Evolutionary conservation across 2,113 vertebrate genomes (phyloP), one percentile per base, ranked within the genome.

Genomic region (Psophia crepitans): DNA sequence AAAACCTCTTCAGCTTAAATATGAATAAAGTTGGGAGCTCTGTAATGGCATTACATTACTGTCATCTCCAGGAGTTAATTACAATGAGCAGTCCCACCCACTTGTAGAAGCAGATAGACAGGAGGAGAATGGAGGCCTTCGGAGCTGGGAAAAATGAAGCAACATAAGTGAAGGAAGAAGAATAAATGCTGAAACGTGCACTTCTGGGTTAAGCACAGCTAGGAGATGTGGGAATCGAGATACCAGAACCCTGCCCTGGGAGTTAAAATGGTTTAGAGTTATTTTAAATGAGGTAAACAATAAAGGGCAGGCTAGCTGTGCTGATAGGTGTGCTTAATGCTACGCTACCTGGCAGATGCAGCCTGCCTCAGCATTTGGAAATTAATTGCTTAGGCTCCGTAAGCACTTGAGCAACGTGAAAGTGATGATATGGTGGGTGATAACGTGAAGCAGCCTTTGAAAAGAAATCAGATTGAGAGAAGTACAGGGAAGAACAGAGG

Each of bases 1-100:
- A 93, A 95, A 97, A 66, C 56, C 85, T 81, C 51, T 70, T 95
- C 82, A 78, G 51, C 71, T 95, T 92, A 89, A 90, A 86, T 75
- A 92, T 90, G 88, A 96, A 96, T 95, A 97, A 87, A 95, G 81
- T 82, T 94, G 48, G 44, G 87, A 95, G 91, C 87, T 96, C 89
- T 93, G n/a, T 96, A 93, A 96, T 69, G 93, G 84, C 84, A 94
- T 93, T 96, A 75, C 96, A 94, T 96, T 96, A 94, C 91, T 96
- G 96, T 97, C 96, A 95, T 96, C 84, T 93, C 44, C 32, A 24
- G 61, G 69, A 93, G 65, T 95, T 97, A 92, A 96, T 94, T 95
- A 82, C 77, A 84, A 37, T 79, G 90, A 96, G 80, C 86, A 53
- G 89, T 92, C 69, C 90, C 90, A 92, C 95, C 95, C 86, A 71